A percentile compares a stretch with the other conserved stretches of the same genome.
Evolutionary conservation across 1,140 invertebrate genomes (phyloP).

Genomic region (Drosophila trapezifrons): DNA sequence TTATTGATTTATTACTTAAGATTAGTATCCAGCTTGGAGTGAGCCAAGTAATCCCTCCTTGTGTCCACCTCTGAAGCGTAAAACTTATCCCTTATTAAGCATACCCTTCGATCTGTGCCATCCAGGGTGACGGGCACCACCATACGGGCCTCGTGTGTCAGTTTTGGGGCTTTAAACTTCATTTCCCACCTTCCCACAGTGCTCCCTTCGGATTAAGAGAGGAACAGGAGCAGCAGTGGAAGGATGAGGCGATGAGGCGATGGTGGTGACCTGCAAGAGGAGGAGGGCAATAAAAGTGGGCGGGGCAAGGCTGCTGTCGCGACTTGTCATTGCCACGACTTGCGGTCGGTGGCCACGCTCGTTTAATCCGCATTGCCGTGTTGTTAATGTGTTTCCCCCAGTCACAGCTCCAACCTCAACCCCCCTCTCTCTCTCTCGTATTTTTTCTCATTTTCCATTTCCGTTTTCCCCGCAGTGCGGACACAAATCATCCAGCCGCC

Average conservation of each 20-base stretch:
- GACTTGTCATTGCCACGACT: conserved; percentile 51
- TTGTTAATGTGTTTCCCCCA: conserved; percentile 52
- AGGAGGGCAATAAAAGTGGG: conserved; percentile 34
- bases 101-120: neutral
- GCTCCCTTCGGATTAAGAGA: neutral
- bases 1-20: too few species aligned
- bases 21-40: too few species aligned
- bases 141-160: conserved; percentile 22
- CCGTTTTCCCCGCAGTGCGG: conserved; percentile 87
- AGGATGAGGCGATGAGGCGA: neutral
- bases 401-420: too few species aligned
- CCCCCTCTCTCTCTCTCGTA: neutral
- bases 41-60: too few species aligned
- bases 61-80: too few species aligned
- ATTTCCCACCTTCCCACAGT: conserved; percentile 33
- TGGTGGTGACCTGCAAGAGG: too few species aligned
- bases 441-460: conserved; percentile 1
- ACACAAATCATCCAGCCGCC: conserved; percentile 97
- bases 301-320: conserved; percentile 15
- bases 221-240: neutral
- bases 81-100: neutral
- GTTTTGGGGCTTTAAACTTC: conserved; percentile 52
- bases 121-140: neutral
- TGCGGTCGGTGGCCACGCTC: conserved; percentile 32
- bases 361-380: conserved; percentile 66